Base-by-base conservation (phyloP, 37 sponge, comb jelly and placozoan species). In the Lycopodina hypogea region DNA sequence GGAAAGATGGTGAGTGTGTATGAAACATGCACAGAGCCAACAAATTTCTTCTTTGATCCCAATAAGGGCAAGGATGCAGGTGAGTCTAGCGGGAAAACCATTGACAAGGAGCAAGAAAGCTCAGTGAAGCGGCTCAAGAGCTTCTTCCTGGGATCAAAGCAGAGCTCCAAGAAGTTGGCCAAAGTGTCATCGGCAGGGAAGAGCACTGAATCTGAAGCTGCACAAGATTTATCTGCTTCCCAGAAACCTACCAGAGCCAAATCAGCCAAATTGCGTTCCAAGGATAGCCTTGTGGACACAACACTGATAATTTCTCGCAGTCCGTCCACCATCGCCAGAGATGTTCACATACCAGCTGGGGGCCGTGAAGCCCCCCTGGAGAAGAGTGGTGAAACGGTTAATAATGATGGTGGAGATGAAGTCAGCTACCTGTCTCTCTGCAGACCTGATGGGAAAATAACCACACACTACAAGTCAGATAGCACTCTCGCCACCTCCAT, bases 131-230 rank as follows among this genome's bases (percentile, higher is more conserved):
- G 40, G 28, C 29, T 80, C 32, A 26, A 69, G 3, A 56, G 71
- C 1, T 68, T 78, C 37, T 60, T 70, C 28, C 53, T 70, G 21
- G 33, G 70, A 11, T 60, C 34, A 23, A 80, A 64, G 77, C 71
- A 56, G 23, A 35, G 37, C 60, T 33, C 26, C 8, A 80, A 77
- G 65, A 63, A 30, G 35, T 6, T 55, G 30, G 19, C 2, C 22
- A 73, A 73, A 29, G 55, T 67, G 2, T 29, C 24, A 6, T 29
- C 22, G 2, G 1, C 19, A 1, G 42, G 23, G 18, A 73, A 8
- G 56, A 73, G 56, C 29, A 9, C 8, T 35, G 74, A 73, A 6
- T 6, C 6, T 6, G 74, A 53, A 18, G 4, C 4, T 4, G 3
- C 8, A 4, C 33, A 51, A 26, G 56, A 50, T 29, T 14, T 51